Percentiles rank a stretch among this genome's conserved stretches.
Conservation (phyloP, 2,113 vertebrate species). For the Callaeas wilsoni region DNA sequence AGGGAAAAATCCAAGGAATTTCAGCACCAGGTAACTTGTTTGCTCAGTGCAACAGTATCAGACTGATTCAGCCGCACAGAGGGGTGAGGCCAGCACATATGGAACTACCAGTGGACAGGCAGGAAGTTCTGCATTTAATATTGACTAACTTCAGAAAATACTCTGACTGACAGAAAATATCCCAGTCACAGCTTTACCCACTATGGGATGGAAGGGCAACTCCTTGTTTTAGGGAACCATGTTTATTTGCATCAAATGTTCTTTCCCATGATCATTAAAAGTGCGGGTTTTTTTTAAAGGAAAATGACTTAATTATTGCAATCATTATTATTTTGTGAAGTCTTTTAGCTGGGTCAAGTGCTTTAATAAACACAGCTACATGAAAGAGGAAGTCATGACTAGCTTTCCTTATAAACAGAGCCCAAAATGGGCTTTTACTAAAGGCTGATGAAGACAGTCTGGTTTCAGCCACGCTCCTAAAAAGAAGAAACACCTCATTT, state of each 20-base stretch:
- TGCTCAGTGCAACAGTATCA: fast-evolving
- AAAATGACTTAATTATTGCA: background rate
- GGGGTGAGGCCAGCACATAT: background rate
- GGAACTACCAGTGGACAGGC: background rate
- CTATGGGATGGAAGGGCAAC: fast-evolving
- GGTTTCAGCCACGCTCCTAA: background rate
- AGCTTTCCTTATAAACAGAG: background rate
- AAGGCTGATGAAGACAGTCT: no score
- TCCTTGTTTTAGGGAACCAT: background rate
- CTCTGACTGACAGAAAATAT: background rate
- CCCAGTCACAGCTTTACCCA: background rate
- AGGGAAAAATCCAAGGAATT: background rate
- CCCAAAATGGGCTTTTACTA: background rate
- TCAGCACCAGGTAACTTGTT: background rate
- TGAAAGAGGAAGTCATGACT: background rate
- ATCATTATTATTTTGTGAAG: background rate
- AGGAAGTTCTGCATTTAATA: background rate
- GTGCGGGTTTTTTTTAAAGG: background rate
- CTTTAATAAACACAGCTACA: background rate
- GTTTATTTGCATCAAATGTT: background rate
- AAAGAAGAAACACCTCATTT: background rate
- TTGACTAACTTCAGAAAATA: background rate
- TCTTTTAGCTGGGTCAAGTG: background rate
- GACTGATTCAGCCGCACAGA: background rate
- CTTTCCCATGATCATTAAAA: background rate